Base-by-base conservation (phyloP, 2,113 vertebrate genomes). In the Anolis carolinensis region DNA sequence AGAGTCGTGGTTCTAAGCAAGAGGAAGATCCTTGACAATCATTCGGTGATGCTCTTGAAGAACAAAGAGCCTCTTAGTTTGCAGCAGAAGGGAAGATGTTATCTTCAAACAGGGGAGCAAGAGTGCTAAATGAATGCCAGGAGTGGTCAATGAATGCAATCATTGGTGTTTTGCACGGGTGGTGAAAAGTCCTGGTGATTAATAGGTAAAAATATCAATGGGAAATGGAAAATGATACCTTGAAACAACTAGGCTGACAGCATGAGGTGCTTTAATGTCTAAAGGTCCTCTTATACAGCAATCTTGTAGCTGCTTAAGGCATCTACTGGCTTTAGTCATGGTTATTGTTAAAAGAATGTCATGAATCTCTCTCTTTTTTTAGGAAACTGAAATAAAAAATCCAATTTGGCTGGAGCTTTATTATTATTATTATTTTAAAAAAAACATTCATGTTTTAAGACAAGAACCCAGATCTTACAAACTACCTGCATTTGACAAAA, bases 131-230 rank as follows among this genome's bases (percentile, higher is more conserved):
- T 77, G 80, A 82, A 86, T 23, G 80, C 59, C 73, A 89, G 87
- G 93, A 93, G 72, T 1, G 62, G 2, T 30, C 82, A 91, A 90
- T 36, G 89, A 93, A 90, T 86, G 78, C 1, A 4, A 5, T 8
- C 89, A 76, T 78, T 90, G 83, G 68, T 85, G 73, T 78, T 91
- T 89, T 81, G 88, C 48, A 71, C 1, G 16, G 39, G 23, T 63
- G 50, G 63, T 85, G 48, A 65, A 89, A 92, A 89, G 32, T 48
- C 87, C 87, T 90, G 80, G 92, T 82, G 88, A 91, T 30, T 83
- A 75, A n/a, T 92, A 74, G 86, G 1, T 82, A 85, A 32, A 87
- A n/a, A 77, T 85, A 93, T 89, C 84, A 48, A 34, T 79, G 86
- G 67, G 71, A 72, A 36, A 20, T 78, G 18, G 9, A 91, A 78